Evolutionary conservation across 2,888 invertebrate species (phyloP).

Genomic region (Cerastis leucographa): DNA sequence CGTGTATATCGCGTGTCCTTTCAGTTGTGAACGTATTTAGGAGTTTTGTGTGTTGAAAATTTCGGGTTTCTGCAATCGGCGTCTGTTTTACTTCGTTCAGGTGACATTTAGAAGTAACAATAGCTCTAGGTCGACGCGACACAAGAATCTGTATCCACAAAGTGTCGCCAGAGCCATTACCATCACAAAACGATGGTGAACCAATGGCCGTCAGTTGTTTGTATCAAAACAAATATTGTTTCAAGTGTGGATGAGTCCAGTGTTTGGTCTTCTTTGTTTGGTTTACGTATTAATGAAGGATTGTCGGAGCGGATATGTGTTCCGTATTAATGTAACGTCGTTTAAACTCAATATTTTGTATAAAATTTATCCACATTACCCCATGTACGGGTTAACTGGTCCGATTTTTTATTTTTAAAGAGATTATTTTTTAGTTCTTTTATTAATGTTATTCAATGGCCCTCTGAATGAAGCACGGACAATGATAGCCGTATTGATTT

Average conservation of each 20-base stretch:
- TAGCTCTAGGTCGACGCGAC: slow-evolving; percentile 64
- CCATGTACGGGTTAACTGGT: slow-evolving; percentile 10
- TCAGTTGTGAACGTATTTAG: slow-evolving; percentile 78
- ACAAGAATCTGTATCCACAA: slow-evolving; percentile 82
- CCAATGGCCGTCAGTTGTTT: slow-evolving; percentile 87
- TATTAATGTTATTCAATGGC: slow-evolving; percentile 36
- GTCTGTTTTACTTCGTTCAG: slow-evolving; percentile 36
- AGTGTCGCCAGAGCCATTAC: slow-evolving; percentile 81
- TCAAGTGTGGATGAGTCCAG: slow-evolving; percentile 88
- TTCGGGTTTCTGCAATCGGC: slow-evolving; percentile 34
- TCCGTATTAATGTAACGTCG: slow-evolving; percentile 64
- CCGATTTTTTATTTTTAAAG: slow-evolving; percentile 21
- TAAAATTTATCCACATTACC: slow-evolving; percentile 27
- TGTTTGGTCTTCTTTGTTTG: slow-evolving; percentile 84
- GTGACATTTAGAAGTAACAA: slow-evolving; percentile 69
- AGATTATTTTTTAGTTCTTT: slow-evolving; percentile 40
- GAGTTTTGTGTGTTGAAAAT: slow-evolving; percentile 41
- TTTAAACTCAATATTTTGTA: slow-evolving; percentile 71
- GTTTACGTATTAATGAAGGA: slow-evolving; percentile 87
- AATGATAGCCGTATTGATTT: slow-evolving; percentile 77
- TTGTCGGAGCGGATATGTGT: slow-evolving; percentile 81
- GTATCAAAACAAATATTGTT: slow-evolving; percentile 89
- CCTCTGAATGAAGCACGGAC: slow-evolving; percentile 53
- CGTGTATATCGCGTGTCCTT: slow-evolving; percentile 87
- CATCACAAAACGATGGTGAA: slow-evolving; percentile 86